Base-by-base conservation (phyloP, 2,888 invertebrate genomes). In the Notodonta ziczac region DNA sequence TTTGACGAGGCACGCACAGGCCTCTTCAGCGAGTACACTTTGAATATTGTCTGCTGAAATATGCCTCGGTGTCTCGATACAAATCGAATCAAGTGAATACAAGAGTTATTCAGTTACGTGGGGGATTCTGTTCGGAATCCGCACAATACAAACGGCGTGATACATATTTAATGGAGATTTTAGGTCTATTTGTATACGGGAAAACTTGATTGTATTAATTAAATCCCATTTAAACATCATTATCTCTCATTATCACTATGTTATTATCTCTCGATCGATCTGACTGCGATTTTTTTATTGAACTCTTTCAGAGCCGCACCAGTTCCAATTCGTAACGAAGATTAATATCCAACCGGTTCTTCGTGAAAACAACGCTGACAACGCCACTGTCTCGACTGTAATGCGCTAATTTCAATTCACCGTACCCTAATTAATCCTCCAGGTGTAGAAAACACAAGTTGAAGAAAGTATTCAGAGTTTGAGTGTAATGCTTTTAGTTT, bases 321-420 rank as follows among this genome's bases (percentile, higher is more conserved):
- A 46, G 46, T n/a, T n/a, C 46, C 5, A 5, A 5, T n/a, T 5
- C 3, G 71, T 83, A 88, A 88, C 87, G 85, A 86, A 89, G 50
- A 50, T 86, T 82, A 88, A 89, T 89, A 72, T 83, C 66, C 71
- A 76, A 70, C 67, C 74, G 77, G 82, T 82, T 85, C 86, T 84
- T 87, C 88, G 87, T 87, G 87, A 85, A 88, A 88, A 87, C 86
- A 86, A 84, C 87, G 81, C 77, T 50, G 14, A 59, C 51, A 51
- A 50, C 42, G 67, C 59, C 57, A 64, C 65, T 72, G 67, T 71
- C 61, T 67, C 46, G 5, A 46, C 46, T 46, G 46, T 46, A 83
- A 86, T 83, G 77, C 77, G 83, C 77, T 83, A 85, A 87, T 86
- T 87, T 82, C 83, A 86, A 85, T 87, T 84, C 83, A 73, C 77